A percentile compares a stretch with the other conserved stretches of the same genome.
phyloP scores from a whole-genome alignment of 2,888 invertebrate species.

The Tetragonisca angustula region DNA sequence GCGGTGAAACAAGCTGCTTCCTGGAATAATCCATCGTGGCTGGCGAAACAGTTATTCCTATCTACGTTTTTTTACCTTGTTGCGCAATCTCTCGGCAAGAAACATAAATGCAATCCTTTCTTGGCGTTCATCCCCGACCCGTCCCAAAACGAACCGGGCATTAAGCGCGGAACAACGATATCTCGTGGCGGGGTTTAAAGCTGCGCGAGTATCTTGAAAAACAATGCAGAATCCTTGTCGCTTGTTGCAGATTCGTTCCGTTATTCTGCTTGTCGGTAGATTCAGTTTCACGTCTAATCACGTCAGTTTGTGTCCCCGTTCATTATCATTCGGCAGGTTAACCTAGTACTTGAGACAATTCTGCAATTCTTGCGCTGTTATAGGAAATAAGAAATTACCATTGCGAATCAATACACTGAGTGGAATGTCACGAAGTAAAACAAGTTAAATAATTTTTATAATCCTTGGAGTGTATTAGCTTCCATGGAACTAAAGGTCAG shows the following conservation, averaged over 20 bases:
- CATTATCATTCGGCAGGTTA: slow-evolving; percentile 59
- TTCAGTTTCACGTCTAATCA: slow-evolving; percentile 61
- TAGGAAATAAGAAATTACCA: no score
- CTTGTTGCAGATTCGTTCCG: not conserved
- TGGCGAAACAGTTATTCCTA: not conserved
- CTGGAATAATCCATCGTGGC: not conserved
- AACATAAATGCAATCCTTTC: slow-evolving; percentile 8
- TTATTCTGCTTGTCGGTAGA: not conserved
- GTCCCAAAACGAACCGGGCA: slow-evolving; percentile 2
- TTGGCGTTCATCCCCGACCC: not conserved
- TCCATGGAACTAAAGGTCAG: not conserved
- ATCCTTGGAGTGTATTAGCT: not conserved
- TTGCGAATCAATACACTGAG: no score
- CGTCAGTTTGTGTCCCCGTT: slow-evolving; percentile 67
- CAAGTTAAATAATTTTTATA: no score
- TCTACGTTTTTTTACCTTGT: not conserved
- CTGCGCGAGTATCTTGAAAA: not conserved
- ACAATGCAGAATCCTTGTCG: not conserved
- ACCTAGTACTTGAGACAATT: slow-evolving; percentile 2
- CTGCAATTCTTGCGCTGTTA: no score
- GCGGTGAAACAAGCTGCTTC: not conserved
- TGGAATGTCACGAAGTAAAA: no score
- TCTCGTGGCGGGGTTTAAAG: not conserved
- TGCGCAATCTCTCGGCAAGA: not conserved
- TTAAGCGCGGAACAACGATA: not conserved